phyloP scores from a whole-genome alignment of 2,888 invertebrate species.

The Trissolcus brochymenae region DNA sequence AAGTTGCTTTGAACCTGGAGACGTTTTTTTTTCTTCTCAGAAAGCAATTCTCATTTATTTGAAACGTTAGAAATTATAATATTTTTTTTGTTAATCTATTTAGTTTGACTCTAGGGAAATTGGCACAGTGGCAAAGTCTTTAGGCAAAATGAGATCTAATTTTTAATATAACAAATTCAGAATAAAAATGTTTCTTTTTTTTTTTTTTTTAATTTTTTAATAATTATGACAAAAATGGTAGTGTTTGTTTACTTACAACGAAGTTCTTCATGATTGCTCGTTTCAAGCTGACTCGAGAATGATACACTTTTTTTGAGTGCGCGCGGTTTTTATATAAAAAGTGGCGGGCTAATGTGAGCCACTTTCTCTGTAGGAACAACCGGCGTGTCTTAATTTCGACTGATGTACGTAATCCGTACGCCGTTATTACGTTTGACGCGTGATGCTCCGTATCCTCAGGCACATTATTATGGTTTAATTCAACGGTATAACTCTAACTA shows the following conservation, averaged over 20 bases:
- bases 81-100: no score
- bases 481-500: slow-evolving; percentile 42
- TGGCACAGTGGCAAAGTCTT: no score
- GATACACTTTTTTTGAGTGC: slow-evolving; percentile 58
- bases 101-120: no score
- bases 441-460: slow-evolving; percentile 22
- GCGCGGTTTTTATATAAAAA: slow-evolving; percentile 66
- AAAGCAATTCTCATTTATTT: no score
- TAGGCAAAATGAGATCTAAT: no score
- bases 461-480: slow-evolving; percentile 40
- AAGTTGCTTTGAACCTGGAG: no score
- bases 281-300: slow-evolving; percentile 62
- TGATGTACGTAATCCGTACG: slow-evolving; percentile 58
- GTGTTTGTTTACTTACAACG: slow-evolving; percentile 63
- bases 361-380: slow-evolving; percentile 67
- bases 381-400: slow-evolving; percentile 63
- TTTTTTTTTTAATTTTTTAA: no score
- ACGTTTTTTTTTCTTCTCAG: no score
- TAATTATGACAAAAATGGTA: neutral
- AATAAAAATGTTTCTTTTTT: no score
- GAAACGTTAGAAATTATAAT: no score
- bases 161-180: no score
- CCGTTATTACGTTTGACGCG: slow-evolving; percentile 47
- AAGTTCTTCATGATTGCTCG: slow-evolving; percentile 65
- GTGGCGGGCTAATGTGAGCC: slow-evolving; percentile 59